Conservation (phyloP, 2,888 invertebrate species). For the Folsomia candida region DNA sequence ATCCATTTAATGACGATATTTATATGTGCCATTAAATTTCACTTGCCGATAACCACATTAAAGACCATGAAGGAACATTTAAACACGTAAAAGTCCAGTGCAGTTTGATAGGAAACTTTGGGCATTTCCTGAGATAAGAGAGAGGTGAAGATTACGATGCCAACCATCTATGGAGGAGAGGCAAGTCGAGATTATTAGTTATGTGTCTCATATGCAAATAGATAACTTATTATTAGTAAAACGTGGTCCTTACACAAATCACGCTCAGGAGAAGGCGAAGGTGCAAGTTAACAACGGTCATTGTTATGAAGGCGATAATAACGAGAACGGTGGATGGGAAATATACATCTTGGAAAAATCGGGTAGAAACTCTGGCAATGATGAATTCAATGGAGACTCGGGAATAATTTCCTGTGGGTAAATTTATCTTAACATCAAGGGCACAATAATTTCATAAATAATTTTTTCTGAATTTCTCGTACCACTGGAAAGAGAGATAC, state of each 20-base stretch:
- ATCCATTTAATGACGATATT: conserved; percentile 1
- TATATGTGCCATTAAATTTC: not conserved
- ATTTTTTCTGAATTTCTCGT: not conserved
- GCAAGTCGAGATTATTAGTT: not conserved
- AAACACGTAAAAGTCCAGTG: conserved; percentile 46
- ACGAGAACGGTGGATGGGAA: conserved; percentile 41
- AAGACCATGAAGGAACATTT: conserved; percentile 37
- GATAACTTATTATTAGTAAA: no score
- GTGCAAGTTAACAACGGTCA: conserved; percentile 29
- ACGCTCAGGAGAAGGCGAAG: conserved; percentile 36
- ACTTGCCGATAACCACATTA: conserved; percentile 42
- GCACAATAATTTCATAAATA: not conserved
- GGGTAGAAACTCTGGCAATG: conserved; percentile 33
- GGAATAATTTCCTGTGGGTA: conserved; percentile 26
- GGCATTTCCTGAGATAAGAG: conserved; percentile 33
- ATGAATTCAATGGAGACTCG: conserved; percentile 31
- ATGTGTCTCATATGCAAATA: not conserved
- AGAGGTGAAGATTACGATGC: conserved; percentile 31
- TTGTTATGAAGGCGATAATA: conserved; percentile 36
- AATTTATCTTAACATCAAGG: not conserved
- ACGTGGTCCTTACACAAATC: conserved; percentile 22
- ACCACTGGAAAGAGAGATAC: not conserved
- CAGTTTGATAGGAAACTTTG: conserved; percentile 45
- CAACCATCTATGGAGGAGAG: conserved; percentile 32
- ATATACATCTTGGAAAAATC: conserved; percentile 42